Conservation (phyloP, 2,797 vertebrate genomes). For the Otus scops region DNA sequence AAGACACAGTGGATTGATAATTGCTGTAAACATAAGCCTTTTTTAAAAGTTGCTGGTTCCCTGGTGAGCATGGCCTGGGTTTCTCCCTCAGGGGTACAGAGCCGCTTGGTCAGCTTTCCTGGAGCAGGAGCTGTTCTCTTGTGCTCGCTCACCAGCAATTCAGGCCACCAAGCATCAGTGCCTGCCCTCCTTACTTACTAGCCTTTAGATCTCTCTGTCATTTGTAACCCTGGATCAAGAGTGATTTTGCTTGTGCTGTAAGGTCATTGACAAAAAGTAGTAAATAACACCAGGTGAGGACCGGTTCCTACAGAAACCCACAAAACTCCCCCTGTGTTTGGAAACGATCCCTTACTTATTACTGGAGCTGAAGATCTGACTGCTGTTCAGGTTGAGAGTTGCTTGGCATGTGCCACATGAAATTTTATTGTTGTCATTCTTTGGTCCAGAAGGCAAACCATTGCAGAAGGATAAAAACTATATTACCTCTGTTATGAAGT, state of each 20-base stretch:
- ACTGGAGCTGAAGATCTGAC: neutral
- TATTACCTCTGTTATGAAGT: neutral
- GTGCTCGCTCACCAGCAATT: neutral
- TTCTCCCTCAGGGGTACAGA: neutral
- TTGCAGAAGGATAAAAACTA: neutral
- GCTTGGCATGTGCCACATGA: neutral
- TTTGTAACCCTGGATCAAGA: neutral
- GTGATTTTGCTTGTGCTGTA: neutral
- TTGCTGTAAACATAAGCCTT: neutral
- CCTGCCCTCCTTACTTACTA: neutral
- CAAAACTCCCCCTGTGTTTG: neutral
- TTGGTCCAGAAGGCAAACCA: neutral
- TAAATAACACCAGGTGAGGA: neutral
- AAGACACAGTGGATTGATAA: neutral
- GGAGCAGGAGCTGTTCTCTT: neutral
- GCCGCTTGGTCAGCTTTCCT: fast-evolving
- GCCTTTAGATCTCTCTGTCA: neutral
- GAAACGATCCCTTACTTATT: neutral
- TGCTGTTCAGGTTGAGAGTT: neutral
- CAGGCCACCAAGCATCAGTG: neutral
- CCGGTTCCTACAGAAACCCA: neutral
- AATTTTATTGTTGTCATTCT: neutral
- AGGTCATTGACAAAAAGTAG: neutral
- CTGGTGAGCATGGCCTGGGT: fast-evolving
- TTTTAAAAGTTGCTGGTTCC: neutral